phyloP scores from a whole-genome alignment of 2,888 invertebrate species.

The Eucera pruinosa region DNA sequence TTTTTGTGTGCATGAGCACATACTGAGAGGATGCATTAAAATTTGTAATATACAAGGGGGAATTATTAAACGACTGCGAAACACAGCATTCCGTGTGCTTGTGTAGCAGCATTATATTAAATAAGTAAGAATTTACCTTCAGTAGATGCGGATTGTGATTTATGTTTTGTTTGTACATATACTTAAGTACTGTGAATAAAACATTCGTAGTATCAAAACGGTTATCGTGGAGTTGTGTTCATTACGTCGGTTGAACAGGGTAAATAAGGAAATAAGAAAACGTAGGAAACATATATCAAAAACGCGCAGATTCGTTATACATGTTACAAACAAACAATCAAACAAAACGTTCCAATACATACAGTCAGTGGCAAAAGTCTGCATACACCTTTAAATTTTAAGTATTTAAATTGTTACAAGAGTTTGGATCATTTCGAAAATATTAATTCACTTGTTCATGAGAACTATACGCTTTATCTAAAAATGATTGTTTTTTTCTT shows the following conservation, averaged over 20 bases:
- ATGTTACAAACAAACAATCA: no score
- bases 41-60: conserved; percentile 1
- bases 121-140: conserved; percentile 55
- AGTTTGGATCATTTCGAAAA: no score
- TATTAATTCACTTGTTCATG: no score
- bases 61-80: background rate
- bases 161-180: conserved; percentile 80
- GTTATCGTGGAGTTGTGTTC: background rate
- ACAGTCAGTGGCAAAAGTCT: no score
- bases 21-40: background rate
- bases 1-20: background rate
- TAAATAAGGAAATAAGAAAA: no score
- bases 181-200: conserved; percentile 81
- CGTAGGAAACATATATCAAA: no score
- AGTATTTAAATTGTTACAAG: no score
- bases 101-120: conserved; percentile 43
- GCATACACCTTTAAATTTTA: no score
- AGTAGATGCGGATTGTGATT: conserved; percentile 67
- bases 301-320: no score
- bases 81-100: background rate
- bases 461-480: no score
- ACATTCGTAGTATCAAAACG: conserved; percentile 72
- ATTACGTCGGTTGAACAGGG: background rate
- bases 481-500: no score
- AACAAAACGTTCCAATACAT: no score